Base-by-base conservation (phyloP, 1,140 invertebrate genomes). In the Drosophila nikananu region DNA sequence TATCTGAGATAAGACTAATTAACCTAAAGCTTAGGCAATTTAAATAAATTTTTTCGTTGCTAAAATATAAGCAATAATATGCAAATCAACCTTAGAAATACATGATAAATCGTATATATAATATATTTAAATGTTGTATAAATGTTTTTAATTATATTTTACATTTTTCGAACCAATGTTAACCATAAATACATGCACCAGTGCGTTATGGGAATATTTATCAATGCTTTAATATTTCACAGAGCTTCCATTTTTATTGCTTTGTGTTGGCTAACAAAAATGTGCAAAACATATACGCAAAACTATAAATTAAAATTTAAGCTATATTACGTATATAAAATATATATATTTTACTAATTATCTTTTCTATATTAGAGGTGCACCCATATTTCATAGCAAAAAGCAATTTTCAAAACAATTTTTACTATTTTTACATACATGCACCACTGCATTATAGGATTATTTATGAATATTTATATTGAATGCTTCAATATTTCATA, bases 381-480 rank as follows among this genome's bases (percentile, higher is more conserved):
- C 2, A 32, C 9, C 30, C 32, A 32, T 32, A 32, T n/a, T 23
- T 13, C 35, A 32, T 25, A 5, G 3, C 7, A 25, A 1, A 41
- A 10, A 25, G n/a, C 5, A 15, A 15, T 17, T 17, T 46, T 25
- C 2, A 1, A 54, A 21, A n/a, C 23, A 8, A 67, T 55, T 55
- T 61, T 12, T 3, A 13, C 6, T 30, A 23, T 60, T n/a, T n/a
- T n/a, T n/a, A 58, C 42, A 46, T 23, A 52, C 9, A 25, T 27
- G 25, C 19, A 12, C 25, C n/a, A 42, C 30, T 48, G 49, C 42
- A 27, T 30, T 44, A 39, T 42, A 32, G 1, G 21, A 37, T 30
- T 46, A 44, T 60, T 48, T 64, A 32, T 68, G 41, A 52, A 35
- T 5, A 35, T 35, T 13, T 35, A 35, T 13, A 13, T 35, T 35